Evolutionary conservation across 2,888 invertebrate genomes (phyloP), one percentile per base, ranked within the genome.

Genomic region (Electrophaes corylata): DNA sequence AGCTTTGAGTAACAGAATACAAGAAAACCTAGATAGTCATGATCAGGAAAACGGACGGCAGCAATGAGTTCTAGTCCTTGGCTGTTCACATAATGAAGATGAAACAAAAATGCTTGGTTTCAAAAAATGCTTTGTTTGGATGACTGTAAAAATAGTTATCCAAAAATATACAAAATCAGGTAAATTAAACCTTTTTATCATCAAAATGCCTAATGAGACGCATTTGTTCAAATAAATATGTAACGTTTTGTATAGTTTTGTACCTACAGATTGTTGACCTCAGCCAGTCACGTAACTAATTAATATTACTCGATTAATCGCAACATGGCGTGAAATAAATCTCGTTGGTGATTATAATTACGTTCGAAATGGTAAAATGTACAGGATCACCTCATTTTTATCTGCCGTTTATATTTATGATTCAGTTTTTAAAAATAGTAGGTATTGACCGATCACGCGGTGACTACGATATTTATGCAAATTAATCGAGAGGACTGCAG

Each of bases 291-390:
- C 37, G 66, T 67, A 62, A 69, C 76, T 84, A 85, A 88, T 87
- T 86, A 86, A 85, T 84, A 81, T 79, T 81, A 79, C 67, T 71
- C 78, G 71, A 84, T 84, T 79, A 81, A 80, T 79, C 76, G 76
- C 70, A 68, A 73, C 70, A 72, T 71, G 72, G 73, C 70, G 71
- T 65, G 75, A 80, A 78, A 87, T 86, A 84, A 86, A 88, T 88
- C 83, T 81, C 67, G 33, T 62, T 72, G 63, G 67, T 66, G 72
- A 79, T 79, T 78, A 80, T 80, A 83, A 81, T 75, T 73, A 41
- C 16, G 39, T 37, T 67, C 76, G 72, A 79, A 78, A 76, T 78
- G 72, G 74, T 80, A 86, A 84, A 83, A 83, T 84, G 84, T 81
- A 69, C 78, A 50, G 67, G 57, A 70, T 61, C 62, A 72, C 78